Conservation (phyloP, 1,140 invertebrate genomes). For the Bombus waltoni region DNA sequence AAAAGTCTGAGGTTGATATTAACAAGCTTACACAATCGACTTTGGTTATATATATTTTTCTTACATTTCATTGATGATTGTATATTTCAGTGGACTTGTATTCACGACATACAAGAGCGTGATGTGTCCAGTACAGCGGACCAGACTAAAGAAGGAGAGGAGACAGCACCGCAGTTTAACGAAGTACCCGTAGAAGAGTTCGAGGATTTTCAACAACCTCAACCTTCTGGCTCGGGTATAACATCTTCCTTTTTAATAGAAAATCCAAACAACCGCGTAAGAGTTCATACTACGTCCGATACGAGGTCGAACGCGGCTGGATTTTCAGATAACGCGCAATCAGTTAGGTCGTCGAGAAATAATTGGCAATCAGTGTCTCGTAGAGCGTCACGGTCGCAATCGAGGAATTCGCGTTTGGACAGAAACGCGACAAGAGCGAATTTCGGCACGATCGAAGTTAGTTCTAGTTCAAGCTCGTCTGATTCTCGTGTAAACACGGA, state of each 20-base stretch:
- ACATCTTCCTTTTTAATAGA: conserved; percentile 75
- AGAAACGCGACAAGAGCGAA: conserved; percentile 62
- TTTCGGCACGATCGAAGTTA: conserved; percentile 64
- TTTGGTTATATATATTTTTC: not conserved
- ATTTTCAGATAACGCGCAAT: conserved; percentile 62
- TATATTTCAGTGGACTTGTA: conserved; percentile 91
- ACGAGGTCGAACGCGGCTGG: conserved; percentile 62
- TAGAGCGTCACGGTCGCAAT: conserved; percentile 49
- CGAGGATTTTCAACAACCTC: conserved; percentile 68
- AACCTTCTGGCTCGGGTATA: conserved; percentile 72
- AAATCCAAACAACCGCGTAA: conserved; percentile 65
- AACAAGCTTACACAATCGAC: not conserved
- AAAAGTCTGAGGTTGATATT: conserved; percentile 89
- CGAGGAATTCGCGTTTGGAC: conserved; percentile 55
- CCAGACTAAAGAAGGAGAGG: conserved; percentile 78
- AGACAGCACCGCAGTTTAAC: conserved; percentile 69
- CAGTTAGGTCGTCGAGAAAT: conserved; percentile 59
- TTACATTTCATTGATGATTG: not conserved
- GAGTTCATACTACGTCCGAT: conserved; percentile 60
- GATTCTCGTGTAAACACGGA: conserved; percentile 41
- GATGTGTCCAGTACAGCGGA: conserved; percentile 73
- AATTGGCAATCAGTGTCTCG: conserved; percentile 67
- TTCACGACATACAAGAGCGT: conserved; percentile 94
- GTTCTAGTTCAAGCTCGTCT: conserved; percentile 38
- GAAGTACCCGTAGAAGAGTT: conserved; percentile 75